Evolutionary conservation across 1,140 invertebrate species (phyloP).

Genomic region (Eupeodes corollae): DNA sequence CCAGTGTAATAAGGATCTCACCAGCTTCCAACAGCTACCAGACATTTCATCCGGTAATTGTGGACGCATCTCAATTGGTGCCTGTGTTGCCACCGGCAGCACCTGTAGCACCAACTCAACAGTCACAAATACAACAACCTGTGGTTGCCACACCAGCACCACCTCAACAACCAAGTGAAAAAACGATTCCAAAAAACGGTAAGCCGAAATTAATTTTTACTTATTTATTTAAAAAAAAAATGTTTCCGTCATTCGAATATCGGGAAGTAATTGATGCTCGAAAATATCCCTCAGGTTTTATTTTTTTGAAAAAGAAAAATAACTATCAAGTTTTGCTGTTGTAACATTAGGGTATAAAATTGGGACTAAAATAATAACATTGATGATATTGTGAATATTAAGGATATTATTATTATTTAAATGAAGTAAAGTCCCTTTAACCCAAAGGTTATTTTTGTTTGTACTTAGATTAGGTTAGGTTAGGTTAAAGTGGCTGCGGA

Average conservation of each 20-base stretch:
- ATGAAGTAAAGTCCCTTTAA: no score
- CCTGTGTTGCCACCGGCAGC: slow-evolving; percentile 42
- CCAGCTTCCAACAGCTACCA: slow-evolving; percentile 43
- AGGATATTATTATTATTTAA: no score
- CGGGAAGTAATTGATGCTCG: no score
- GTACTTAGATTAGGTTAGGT: no score
- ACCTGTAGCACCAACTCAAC: slow-evolving; percentile 2
- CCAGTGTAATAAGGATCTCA: slow-evolving; percentile 72
- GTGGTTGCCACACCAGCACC: slow-evolving; percentile 8
- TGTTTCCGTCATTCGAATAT: not conserved
- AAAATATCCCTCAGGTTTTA: no score
- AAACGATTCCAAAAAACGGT: slow-evolving; percentile 37
- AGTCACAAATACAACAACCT: slow-evolving; percentile 6
- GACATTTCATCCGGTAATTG: slow-evolving; percentile 56
- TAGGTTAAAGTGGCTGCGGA: no score
- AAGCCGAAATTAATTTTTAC: slow-evolving; percentile 1
- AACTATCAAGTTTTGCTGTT: no score
- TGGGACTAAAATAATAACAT: no score
- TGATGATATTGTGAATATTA: no score
- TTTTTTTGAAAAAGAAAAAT: no score
- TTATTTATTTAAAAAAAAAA: not conserved
- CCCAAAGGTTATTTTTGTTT: no score
- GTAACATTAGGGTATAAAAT: no score
- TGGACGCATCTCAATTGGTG: slow-evolving; percentile 54
- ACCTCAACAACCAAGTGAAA: slow-evolving; percentile 9